Base-by-base conservation (phyloP, 2,888 invertebrate species). In the Eurois occulta region DNA sequence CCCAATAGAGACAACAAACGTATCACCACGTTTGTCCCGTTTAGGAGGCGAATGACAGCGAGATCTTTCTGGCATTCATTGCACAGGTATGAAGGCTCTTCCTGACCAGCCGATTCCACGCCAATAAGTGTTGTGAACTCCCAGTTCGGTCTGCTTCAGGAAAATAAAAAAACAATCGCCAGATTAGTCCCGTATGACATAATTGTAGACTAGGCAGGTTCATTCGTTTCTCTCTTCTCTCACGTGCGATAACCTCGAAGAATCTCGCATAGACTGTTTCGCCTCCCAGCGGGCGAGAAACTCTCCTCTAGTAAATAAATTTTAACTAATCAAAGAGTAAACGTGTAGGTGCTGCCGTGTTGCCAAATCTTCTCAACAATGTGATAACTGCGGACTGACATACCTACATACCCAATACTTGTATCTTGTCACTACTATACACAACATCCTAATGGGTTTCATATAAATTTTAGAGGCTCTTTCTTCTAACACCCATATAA, bases 311-410 rank as follows among this genome's bases (percentile, higher is more conserved):
- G n/a, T 70, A 55, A 64, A 69, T 70, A 55, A 38, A 69, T 32
- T 8, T 78, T 48, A 64, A 68, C 55, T 76, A 76, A 75, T 64
- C 67, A 64, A 43, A 62, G 75, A 76, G 38, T 67, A 55, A 60
- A 70, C 66, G 32, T 65, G 69, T 75, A 68, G 28, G 16, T 66
- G 75, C 46, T 68, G 71, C 69, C 24, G 46, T 24, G 71, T 13
- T 77, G 79, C 72, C 64, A 77, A 77, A n/a, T 64, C 72, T 46
- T 79, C 64, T 64, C 76, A 16, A 62, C 71, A 52, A 75, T 75
- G 67, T 62, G 67, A 72, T 71, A 28, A 67, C 46, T 28, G 66
- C 46, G 24, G 67, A 67, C 78, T 75, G 78, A 72, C 67, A 35
- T 43, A 41, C 10, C 10, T 71, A 71, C 52, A 71, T 52, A 75